phyloP scores from a whole-genome alignment of 35 echinoderm and acorn worm genomes.

The Ptychodera flava region DNA sequence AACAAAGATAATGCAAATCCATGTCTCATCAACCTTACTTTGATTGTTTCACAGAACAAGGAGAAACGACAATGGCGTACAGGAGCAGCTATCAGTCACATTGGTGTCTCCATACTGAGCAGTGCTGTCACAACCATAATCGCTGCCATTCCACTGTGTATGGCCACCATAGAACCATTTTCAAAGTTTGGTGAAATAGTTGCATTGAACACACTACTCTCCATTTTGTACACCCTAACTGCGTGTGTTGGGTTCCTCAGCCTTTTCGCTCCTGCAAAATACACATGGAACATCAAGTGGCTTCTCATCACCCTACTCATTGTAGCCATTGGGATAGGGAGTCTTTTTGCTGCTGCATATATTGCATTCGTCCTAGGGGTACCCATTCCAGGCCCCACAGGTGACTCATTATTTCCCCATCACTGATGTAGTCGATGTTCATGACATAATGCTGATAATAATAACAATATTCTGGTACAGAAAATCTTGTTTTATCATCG shows the following conservation, averaged over 20 bases:
- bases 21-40: too few species aligned
- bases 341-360: conserved; percentile 25
- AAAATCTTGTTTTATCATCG: too few species aligned
- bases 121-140: conserved; percentile 92
- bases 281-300: conserved; percentile 72
- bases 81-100: conserved; percentile 64
- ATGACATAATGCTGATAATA: too few species aligned
- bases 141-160: conserved; percentile 80
- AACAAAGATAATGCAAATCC: too few species aligned
- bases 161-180: conserved; percentile 78
- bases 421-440: too few species aligned
- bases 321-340: conserved; percentile 29
- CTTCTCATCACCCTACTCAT: conserved; percentile 44
- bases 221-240: conserved; percentile 81
- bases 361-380: conserved; percentile 30
- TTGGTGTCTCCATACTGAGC: conserved; percentile 87
- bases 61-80: conserved; percentile 55
- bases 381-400: conserved; percentile 72
- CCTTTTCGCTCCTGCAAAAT: conserved; percentile 54
- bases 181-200: conserved; percentile 97
- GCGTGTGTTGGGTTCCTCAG: conserved; percentile 62
- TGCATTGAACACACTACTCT: conserved; percentile 84
- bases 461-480: too few species aligned
- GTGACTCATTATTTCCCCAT: conserved; percentile 58
- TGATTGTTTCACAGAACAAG: conserved; percentile 1